A percentile compares a stretch with the other conserved stretches of the same genome.
phyloP scores from a whole-genome alignment of 2,888 invertebrate genomes.

The Trissonchulus sp. region DNA sequence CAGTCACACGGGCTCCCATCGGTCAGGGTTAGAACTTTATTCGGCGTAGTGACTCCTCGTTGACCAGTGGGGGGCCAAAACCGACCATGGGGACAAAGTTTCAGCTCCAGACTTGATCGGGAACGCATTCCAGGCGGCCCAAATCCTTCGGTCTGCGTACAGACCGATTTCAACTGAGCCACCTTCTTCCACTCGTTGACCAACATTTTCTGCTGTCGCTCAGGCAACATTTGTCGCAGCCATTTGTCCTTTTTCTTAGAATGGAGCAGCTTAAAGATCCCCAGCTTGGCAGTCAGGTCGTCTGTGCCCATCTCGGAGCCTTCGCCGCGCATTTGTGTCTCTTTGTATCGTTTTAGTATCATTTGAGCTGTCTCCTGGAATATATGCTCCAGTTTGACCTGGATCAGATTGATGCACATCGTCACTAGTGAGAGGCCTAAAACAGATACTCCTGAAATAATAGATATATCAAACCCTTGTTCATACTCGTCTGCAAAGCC shows the following conservation, averaged over 20 bases:
- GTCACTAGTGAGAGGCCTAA: slow-evolving; percentile 46
- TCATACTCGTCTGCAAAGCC: too few species aligned
- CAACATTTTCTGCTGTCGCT: slow-evolving; percentile 10
- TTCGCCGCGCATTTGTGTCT: slow-evolving; percentile 19
- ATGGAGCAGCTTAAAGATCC: not conserved
- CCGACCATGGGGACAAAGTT: not conserved
- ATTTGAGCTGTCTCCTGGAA: slow-evolving; percentile 42
- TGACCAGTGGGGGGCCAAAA: not conserved
- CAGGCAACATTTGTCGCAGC: slow-evolving; percentile 9
- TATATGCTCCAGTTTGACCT: slow-evolving; percentile 31
- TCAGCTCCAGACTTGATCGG: not conserved
- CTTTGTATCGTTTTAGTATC: slow-evolving; percentile 47
- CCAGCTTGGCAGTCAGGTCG: not conserved
- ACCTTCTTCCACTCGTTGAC: slow-evolving; percentile 14
- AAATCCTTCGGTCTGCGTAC: not conserved
- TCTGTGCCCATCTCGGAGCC: not conserved
- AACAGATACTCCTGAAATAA: too few species aligned
- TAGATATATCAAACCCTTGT: too few species aligned
- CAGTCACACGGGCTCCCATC: not conserved
- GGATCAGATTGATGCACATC: slow-evolving; percentile 45
- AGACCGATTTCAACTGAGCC: not conserved
- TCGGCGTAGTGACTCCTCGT: not conserved
- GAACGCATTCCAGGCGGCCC: not conserved
- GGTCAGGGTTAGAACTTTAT: not conserved
- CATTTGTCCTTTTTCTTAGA: slow-evolving; percentile 17